Percentiles rank a stretch among this genome's conserved stretches.
Conservation (phyloP, 2,797 vertebrate genomes). For the Peromyscus eremicus region DNA sequence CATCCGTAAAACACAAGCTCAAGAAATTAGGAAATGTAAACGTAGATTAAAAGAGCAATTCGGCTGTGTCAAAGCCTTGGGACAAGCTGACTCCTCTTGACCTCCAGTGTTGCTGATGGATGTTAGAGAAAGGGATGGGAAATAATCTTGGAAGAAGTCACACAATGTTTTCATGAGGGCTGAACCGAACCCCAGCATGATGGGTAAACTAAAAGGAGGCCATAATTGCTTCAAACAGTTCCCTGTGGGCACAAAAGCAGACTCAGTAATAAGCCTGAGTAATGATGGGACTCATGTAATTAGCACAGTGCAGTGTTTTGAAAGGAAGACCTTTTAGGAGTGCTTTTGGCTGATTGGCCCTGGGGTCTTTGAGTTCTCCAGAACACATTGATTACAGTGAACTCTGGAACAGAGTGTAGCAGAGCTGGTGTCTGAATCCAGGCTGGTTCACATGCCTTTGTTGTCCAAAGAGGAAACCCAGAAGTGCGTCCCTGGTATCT, state of each 20-base stretch:
- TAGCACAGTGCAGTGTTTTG: not conserved
- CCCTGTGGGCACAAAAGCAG: not conserved
- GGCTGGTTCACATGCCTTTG: not conserved
- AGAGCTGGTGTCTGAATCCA: not conserved
- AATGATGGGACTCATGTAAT: not conserved
- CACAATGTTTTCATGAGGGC: not conserved
- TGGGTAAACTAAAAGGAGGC: not conserved
- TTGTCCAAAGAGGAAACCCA: not conserved
- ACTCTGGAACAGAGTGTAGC: not conserved
- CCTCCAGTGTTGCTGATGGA: not conserved
- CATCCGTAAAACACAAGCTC: not conserved
- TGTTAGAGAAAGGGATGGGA: not conserved
- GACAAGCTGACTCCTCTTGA: not conserved
- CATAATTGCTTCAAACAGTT: not conserved
- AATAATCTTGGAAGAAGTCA: not conserved
- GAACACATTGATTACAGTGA: not conserved
- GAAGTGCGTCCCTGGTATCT: not conserved
- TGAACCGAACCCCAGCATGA: not conserved
- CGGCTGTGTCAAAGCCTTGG: no score
- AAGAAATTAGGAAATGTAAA: not conserved
- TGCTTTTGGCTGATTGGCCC: not conserved
- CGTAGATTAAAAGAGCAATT: not conserved
- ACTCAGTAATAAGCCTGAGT: not conserved
- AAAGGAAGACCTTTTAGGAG: not conserved
- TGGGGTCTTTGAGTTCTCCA: no score